Evolutionary conservation across 2,888 invertebrate species (phyloP), one percentile per base, ranked within the genome.

Genomic region (Bhutanitis thaidina): DNA sequence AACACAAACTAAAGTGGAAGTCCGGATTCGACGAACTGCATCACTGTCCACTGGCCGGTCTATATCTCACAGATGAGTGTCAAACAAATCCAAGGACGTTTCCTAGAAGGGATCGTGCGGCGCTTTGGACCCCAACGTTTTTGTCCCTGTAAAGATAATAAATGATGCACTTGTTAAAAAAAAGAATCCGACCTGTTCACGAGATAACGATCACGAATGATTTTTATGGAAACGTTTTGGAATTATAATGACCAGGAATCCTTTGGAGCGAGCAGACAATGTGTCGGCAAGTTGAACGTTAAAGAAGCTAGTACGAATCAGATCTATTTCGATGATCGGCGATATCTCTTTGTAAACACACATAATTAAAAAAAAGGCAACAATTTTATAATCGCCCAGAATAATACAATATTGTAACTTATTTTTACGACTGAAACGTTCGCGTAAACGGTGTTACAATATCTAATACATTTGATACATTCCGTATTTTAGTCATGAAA

Each of bases 161-260:
- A 89, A 89, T 87, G 87, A 88, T 83, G 81, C 78, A 73, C 78
- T 77, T 75, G 53, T 40, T 25, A 66, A 71, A 80, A 83, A 87
- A 89, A 87, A 79, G 74, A 80, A 78, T 79, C 80, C 83, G 87
- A 89, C 88, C 89, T 89, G 88, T 83, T 86, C 84, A 77, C 70
- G 66, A 67, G 88, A 88, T 88, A 88, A 86, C 78, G 80, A 88
- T 88, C 88, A 64, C 67, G 74, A 83, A 83, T 78, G 69, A 87
- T 88, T 88, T 88, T 88, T 88, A 88, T 89, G 86, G 86, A 86
- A 89, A 88, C 85, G 82, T 71, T 70, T 77, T 79, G 85, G 85
- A 85, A 89, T 88, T 85, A 83, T 87, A 86, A 86, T 76, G 76
- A 85, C 81, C 77, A 79, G 75, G 73, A 82, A 81, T 84, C 86